Base-by-base conservation (phyloP, 2,888 invertebrate genomes). In the Encarsia formosa region DNA sequence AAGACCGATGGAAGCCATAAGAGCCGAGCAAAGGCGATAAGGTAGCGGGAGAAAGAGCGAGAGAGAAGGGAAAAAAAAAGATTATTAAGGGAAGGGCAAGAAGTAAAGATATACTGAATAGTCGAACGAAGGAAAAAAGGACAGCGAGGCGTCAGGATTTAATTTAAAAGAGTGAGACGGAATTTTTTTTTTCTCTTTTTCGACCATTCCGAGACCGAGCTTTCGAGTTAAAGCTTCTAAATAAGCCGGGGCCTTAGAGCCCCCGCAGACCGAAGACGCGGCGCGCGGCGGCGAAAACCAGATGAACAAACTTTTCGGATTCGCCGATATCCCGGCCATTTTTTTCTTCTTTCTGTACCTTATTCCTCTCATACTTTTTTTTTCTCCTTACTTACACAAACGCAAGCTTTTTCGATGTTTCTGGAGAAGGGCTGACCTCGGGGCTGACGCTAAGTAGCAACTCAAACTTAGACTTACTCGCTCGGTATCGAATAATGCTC, bases 131-230 rank as follows among this genome's bases (percentile, higher is more conserved):
- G 31, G 20, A 39, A 45, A 11, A 26, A 22, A 29, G 24, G 19
- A 19, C 6, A n/a, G 47, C 38, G 23, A 24, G 38, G 48, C 51
- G 47, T 54, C 34, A 46, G 56, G 56, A 61, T 61, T 61, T 61
- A 59, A 61, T 61, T 59, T 58, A 55, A 59, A 56, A 56, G 54
- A 56, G 57, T 8, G 35, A 39, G 19, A 35, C 43, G 46, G 49
- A 49, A 50, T 40, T 54, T 46, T 49, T 40, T 19, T 31, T 31
- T 23, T 18, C 20, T 38, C 29, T 46, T 11, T 29, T 16, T 15
- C 46, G 32, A 31, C 29, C 46, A 38, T 31, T 42, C 41, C 31
- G 53, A 29, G 38, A 29, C 40, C 40, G 52, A 55, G 58, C 43
- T 59, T 61, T 45, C 23, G 39, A 57, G 46, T 60, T 46, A 57